These are phyloP conservation scores for Lagorchestes hirsutus DNA, from an alignment of 2,797 vertebrate species.

Conservation along the genomic window DNA sequence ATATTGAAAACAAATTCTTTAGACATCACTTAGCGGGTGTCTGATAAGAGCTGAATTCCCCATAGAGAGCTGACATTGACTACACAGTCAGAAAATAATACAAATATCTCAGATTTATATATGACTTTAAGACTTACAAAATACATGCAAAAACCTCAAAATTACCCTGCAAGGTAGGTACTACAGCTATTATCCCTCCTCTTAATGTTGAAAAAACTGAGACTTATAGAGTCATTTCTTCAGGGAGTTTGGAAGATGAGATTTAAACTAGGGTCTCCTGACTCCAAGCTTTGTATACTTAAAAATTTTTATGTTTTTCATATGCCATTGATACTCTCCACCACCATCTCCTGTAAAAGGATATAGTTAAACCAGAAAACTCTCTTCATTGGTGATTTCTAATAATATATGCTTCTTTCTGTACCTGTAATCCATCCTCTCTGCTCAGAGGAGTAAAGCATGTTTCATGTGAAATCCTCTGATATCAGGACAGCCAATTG, in stretches of 20 bases:
- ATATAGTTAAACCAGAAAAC: neutral
- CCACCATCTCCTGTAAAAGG: neutral
- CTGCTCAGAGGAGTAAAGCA: neutral
- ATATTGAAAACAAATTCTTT: slow-evolving; percentile 7
- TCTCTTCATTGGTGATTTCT: neutral
- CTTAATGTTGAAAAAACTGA: neutral
- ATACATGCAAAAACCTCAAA: neutral
- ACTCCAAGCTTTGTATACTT: neutral
- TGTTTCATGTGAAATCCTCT: neutral
- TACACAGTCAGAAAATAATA: neutral
- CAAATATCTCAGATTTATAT: neutral
- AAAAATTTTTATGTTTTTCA: neutral
- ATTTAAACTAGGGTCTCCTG: neutral
- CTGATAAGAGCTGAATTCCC: neutral
- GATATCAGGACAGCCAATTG: neutral
- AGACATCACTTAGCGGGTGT: neutral
- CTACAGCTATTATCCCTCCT: neutral
- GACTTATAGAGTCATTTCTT: neutral
- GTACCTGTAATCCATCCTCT: neutral
- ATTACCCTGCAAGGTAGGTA: neutral
- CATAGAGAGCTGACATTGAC: neutral
- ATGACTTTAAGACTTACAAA: neutral
- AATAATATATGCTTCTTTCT: neutral
- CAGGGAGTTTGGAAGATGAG: neutral
- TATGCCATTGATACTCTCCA: neutral